phyloP scores from a whole-genome alignment of 2,888 invertebrate genomes.

The Panzeria rudis region DNA sequence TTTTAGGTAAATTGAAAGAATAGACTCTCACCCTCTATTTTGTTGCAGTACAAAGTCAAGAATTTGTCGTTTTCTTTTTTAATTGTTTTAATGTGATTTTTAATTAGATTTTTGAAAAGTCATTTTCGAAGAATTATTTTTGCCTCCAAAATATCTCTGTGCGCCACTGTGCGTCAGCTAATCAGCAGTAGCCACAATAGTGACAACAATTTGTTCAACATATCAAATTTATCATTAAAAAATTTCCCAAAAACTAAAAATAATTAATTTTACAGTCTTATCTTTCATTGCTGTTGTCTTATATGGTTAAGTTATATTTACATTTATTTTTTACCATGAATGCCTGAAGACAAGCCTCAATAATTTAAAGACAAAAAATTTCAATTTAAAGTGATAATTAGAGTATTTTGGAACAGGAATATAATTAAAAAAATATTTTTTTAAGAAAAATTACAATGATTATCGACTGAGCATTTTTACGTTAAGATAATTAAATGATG shows the following conservation, averaged over 20 bases:
- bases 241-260: slow-evolving; percentile 24
- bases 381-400: neutral
- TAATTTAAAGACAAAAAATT: slow-evolving; percentile 1
- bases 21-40: no score
- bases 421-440: neutral
- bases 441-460: slow-evolving; percentile 2
- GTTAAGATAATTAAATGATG: neutral
- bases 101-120: no score
- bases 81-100: no score
- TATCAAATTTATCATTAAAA: slow-evolving; percentile 43
- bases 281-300: slow-evolving; percentile 33
- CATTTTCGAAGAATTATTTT: no score
- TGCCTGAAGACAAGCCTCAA: neutral
- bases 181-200: slow-evolving; percentile 49
- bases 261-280: slow-evolving; percentile 69
- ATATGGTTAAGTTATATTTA: slow-evolving; percentile 31
- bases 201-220: slow-evolving; percentile 32
- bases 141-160: no score
- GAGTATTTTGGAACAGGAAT: neutral
- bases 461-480: slow-evolving; percentile 6
- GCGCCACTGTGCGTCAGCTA: slow-evolving; percentile 25
- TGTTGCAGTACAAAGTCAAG: no score
- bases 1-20: no score
- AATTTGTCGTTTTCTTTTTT: no score
- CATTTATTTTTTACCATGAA: slow-evolving; percentile 26